phyloP scores from a whole-genome alignment of 1,140 invertebrate genomes.

The Leptoteleia sp. region DNA sequence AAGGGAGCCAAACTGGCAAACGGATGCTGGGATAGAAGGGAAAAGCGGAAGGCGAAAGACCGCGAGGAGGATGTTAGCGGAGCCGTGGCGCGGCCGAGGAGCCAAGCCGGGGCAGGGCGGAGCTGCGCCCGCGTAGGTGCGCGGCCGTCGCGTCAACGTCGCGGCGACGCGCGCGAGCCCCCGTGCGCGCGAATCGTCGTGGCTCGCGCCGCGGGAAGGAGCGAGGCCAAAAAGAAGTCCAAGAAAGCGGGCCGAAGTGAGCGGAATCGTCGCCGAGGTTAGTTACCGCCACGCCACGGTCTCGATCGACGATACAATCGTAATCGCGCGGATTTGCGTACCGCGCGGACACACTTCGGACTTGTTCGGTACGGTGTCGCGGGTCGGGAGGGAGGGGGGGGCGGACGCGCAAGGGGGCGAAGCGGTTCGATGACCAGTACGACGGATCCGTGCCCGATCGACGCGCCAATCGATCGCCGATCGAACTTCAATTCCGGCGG shows the following conservation, averaged over 20 bases:
- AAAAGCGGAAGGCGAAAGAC: conserved; percentile 29
- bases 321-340: conserved; percentile 36
- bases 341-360: conserved; percentile 12
- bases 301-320: conserved; percentile 24
- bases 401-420: no score
- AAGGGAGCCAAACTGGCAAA: conserved; percentile 16
- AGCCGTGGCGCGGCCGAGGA: no score
- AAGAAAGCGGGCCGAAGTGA: conserved; percentile 28
- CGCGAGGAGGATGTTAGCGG: no score
- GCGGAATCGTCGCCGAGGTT: conserved; percentile 46
- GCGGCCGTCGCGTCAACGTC: conserved; percentile 65
- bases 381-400: no score
- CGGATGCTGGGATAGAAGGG: conserved; percentile 52
- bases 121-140: conserved; percentile 78
- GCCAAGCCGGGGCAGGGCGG: conserved; percentile 73
- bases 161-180: conserved; percentile 63
- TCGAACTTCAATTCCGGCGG: background rate
- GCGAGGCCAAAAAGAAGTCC: conserved; percentile 70
- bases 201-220: conserved; percentile 75
- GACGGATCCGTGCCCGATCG: conserved; percentile 1
- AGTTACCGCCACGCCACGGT: conserved; percentile 36
- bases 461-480: conserved; percentile 9
- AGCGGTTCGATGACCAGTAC: conserved; percentile 29
- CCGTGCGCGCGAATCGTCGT: conserved; percentile 71
- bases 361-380: conserved; percentile 45